phyloP scores from a whole-genome alignment of 2,888 invertebrate genomes.

The Baronia brevicornis region DNA sequence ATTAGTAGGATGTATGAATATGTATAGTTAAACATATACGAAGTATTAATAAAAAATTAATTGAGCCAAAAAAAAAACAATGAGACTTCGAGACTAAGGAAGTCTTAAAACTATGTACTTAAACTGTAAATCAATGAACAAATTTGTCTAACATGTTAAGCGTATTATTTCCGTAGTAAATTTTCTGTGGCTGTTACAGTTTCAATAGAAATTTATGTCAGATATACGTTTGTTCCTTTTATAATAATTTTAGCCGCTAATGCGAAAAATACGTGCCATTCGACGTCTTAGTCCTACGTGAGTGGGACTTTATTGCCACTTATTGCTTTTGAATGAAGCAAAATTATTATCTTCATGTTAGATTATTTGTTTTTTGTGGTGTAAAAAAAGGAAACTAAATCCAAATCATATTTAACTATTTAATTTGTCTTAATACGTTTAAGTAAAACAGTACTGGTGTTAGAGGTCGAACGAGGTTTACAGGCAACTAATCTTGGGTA shows the following conservation, averaged over 20 bases:
- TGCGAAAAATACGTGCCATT: constrained; percentile 71
- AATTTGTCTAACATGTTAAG: constrained; percentile 30
- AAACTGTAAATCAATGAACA: constrained; percentile 19
- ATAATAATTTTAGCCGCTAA: constrained; percentile 70
- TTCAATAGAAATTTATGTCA: constrained; percentile 39
- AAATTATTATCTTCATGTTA: constrained; percentile 52
- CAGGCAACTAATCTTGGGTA: too few relatives aligned
- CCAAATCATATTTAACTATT: too few relatives aligned
- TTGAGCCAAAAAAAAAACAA: too few relatives aligned
- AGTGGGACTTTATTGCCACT: constrained; percentile 57
- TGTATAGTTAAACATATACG: too few relatives aligned
- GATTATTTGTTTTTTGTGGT: constrained; percentile 37
- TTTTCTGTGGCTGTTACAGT: constrained; percentile 25
- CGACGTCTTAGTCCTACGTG: constrained; percentile 52
- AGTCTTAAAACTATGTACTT: too few relatives aligned
- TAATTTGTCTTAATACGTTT: too few relatives aligned
- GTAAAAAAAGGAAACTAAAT: too few relatives aligned
- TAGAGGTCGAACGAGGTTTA: too few relatives aligned
- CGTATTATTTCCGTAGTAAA: constrained; percentile 28
- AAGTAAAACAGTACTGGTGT: too few relatives aligned
- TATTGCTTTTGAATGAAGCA: constrained; percentile 57
- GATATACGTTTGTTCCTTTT: constrained; percentile 63
- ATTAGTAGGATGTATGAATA: too few relatives aligned
- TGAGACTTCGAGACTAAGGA: too few relatives aligned
- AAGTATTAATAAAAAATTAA: too few relatives aligned